These are phyloP conservation scores for Gambusia holbrooki DNA, from an alignment of 2,113 vertebrate genomes.

Conservation along the genomic window DNA sequence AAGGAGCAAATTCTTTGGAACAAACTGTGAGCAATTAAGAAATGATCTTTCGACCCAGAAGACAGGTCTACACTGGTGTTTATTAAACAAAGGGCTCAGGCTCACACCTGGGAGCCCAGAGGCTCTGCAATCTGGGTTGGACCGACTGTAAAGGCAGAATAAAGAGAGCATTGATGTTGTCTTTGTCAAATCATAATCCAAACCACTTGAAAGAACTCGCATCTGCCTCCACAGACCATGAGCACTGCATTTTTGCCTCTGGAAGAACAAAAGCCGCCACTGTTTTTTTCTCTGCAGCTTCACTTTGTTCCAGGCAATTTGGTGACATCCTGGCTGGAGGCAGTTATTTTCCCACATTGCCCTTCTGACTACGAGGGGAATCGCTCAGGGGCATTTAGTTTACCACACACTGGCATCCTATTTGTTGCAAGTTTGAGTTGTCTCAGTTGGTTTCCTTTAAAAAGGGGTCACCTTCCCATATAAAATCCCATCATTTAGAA, in stretches of 20 bases:
- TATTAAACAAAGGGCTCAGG: neutral
- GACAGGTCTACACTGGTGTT: neutral
- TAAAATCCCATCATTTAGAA: slow-evolving; percentile 11
- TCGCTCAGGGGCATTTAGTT: slow-evolving; percentile 7
- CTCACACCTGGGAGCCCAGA: neutral
- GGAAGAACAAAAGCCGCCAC: neutral
- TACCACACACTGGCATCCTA: neutral
- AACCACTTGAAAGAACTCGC: neutral
- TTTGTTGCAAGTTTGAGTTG: slow-evolving; percentile 1
- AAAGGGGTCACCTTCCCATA: slow-evolving; percentile 13
- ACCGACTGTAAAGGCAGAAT: neutral
- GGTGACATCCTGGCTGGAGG: slow-evolving; percentile 1
- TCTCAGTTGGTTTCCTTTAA: slow-evolving; percentile 12
- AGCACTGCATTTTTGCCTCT: slow-evolving; percentile 3
- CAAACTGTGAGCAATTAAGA: neutral
- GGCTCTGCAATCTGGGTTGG: neutral
- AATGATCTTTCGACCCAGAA: neutral
- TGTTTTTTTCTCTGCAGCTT: neutral
- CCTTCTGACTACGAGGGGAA: neutral
- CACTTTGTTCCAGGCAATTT: neutral
- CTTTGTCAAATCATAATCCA: neutral
- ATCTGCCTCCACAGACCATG: neutral
- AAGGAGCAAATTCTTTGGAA: neutral
- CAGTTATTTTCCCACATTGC: slow-evolving; percentile 1
- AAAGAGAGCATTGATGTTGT: neutral